phyloP scores from a whole-genome alignment of 2,113 vertebrate genomes.

The Opisthocomus hoazin region DNA sequence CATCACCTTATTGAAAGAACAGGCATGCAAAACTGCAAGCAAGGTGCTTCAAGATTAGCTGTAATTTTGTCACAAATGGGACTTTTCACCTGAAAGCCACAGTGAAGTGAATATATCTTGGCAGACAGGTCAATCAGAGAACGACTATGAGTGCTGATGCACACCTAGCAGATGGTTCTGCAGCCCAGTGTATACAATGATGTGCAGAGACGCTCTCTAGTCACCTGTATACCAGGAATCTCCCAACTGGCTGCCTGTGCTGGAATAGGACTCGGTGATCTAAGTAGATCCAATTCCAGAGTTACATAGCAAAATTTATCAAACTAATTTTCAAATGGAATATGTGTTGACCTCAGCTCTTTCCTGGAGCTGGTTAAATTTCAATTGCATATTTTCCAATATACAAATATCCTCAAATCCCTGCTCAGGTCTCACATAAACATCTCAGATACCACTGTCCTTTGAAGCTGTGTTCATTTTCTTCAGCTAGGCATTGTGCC shows the following conservation, averaged over 20 bases:
- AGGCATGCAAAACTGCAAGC: not conserved
- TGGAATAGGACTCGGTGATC: not conserved
- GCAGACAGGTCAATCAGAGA: not conserved
- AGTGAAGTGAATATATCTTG: not conserved
- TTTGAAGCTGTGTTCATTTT: not conserved
- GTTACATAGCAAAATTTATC: not conserved
- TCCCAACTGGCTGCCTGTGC: not conserved
- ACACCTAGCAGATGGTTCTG: not conserved
- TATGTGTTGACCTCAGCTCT: not conserved
- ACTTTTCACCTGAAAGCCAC: not conserved
- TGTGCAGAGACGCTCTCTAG: not conserved
- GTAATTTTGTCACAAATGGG: not conserved
- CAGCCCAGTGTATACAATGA: accelerated
- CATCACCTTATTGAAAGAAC: not conserved
- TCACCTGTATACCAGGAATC: not conserved
- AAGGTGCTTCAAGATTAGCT: not conserved
- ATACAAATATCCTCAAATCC: not conserved
- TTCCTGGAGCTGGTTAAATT: not conserved
- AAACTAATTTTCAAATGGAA: not conserved
- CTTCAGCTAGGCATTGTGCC: not conserved
- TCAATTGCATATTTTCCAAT: not conserved
- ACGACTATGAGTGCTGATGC: not conserved
- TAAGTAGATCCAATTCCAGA: not conserved
- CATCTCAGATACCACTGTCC: not conserved
- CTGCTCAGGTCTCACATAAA: not conserved